Evolutionary conservation across 2,888 invertebrate species (phyloP), one percentile per base, ranked within the genome.

Genomic region (Cordilura impudica): DNA sequence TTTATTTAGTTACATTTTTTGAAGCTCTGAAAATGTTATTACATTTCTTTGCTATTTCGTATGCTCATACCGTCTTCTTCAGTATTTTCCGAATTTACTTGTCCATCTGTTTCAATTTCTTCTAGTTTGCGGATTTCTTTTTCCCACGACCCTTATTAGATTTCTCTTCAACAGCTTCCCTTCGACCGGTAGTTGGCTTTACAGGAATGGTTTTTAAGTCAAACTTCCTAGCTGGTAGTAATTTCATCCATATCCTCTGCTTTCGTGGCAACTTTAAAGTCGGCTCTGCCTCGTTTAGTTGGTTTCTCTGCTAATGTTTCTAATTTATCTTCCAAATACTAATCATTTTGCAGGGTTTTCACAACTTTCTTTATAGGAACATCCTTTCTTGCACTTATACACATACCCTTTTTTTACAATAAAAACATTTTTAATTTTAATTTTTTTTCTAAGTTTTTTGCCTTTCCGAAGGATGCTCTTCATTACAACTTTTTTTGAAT

Each of bases 91-190:
- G 82, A 63, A 53, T 84, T 81, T 53, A 4, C 7, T 43, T 82
- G 6, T 51, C 82, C 35, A 67, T 67, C 66, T 61, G 65, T 53
- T 19, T 39, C 54, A 4, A 19, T 54, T 18, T 61, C 74, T 10
- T 47, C 35, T 43, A 80, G 65, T 12, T 71, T 66, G 61, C 67
- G 1, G 19, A n/a, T 10, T 56, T 43, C 47, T 83, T 83, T 10
- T 76, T 78, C 0, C 19, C 72, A 0, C 81, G 81, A 6, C 82
- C 84, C 31, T 79, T 84, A 23, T 26, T 80, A 4, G 82, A n/a
- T 1, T 78, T 77, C 51, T 72, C 69, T 18, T 51, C 29, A 2
- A 49, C 47, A 16, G 60, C 19, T 19, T 77, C 77, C 8, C 70
- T 77, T 31, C 70, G 73, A n/a, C 60, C 60, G 16, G 65, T 77